Conservation (phyloP, 2,797 vertebrate species). For the Cygnus olor region DNA sequence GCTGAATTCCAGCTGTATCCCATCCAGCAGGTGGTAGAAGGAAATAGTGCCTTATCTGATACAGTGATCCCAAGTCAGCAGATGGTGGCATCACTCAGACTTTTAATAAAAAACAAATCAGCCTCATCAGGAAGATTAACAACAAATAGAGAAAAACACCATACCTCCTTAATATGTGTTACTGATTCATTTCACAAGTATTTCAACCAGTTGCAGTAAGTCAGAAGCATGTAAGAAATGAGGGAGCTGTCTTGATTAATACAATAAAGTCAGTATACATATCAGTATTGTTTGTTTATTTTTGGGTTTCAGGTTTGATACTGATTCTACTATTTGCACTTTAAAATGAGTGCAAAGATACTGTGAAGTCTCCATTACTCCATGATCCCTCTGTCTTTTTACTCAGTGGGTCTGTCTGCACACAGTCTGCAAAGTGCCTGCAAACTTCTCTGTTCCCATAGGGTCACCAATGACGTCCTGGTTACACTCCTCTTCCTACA, state of each 20-base stretch:
- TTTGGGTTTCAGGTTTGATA: neutral
- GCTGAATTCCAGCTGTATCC: neutral
- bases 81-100: conserved; percentile 36
- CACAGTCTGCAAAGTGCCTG: neutral
- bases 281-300: neutral
- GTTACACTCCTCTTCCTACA: neutral
- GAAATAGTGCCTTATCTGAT: conserved; percentile 10
- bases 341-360: neutral
- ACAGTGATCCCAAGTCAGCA: conserved; percentile 29
- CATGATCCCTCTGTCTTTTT: rapidly evolving
- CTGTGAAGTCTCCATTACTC: neutral
- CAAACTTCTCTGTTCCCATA: neutral
- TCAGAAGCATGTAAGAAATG: neutral
- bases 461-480: neutral
- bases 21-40: conserved; percentile 32
- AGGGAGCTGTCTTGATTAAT: neutral
- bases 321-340: neutral
- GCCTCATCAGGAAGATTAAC: neutral
- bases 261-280: neutral
- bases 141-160: neutral
- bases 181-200: neutral
- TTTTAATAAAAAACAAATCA: conserved; percentile 15
- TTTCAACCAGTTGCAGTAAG: neutral
- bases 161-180: neutral
- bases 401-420: neutral